Evolutionary conservation across 1,140 invertebrate genomes (phyloP).

Genomic region (Drosophila eugracilis): DNA sequence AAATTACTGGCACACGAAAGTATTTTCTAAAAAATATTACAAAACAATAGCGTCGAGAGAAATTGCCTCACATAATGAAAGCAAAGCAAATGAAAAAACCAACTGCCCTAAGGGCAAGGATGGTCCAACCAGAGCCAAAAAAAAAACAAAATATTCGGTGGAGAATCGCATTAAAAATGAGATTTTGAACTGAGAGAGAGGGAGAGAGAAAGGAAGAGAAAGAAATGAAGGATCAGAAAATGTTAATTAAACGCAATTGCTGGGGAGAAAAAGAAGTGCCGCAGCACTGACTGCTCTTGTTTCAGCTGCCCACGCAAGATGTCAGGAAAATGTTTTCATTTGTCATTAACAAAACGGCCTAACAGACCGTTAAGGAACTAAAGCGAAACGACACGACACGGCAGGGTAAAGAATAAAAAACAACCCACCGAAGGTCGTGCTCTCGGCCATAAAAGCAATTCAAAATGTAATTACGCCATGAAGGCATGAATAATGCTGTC

Average conservation of each 20-base stretch:
- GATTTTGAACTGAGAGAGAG: constrained; percentile 16
- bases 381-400: constrained; percentile 12
- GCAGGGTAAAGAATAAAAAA: constrained; percentile 11
- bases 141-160: constrained; percentile 1
- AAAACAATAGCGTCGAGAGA: constrained; percentile 33
- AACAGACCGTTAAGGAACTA: constrained; percentile 53
- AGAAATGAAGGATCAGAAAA: too few relatives aligned
- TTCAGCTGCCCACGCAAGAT: constrained; percentile 60
- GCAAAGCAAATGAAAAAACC: constrained; percentile 35
- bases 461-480: constrained; percentile 80
- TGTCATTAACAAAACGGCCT: constrained; percentile 72
- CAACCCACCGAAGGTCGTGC: constrained; percentile 38
- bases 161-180: constrained; percentile 51
- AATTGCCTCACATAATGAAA: constrained; percentile 41
- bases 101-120: constrained; percentile 29
- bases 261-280: constrained; percentile 43
- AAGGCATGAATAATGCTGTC: constrained; percentile 78
- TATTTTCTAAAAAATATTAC: constrained; percentile 49
- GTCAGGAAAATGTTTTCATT: constrained; percentile 80
- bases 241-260: constrained; percentile 76
- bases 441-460: constrained; percentile 76
- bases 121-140: constrained; percentile 15
- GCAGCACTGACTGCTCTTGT: constrained; percentile 24
- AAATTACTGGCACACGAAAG: constrained; percentile 46
- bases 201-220: too few relatives aligned